A percentile compares a stretch with the other conserved stretches of the same genome.
These are phyloP conservation scores for fruit fly (Drosophila melanogaster) DNA, from an alignment of 1,140 invertebrate species.

Conservation along the genomic window Release_6_plus_ISO1_MT NT_037436.4:4965501-4966000, in stretches of 20 bases:
- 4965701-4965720: constrained; percentile 32
- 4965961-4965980: not conserved
- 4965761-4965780: constrained; percentile 34
- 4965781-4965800: constrained; percentile 73
- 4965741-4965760: constrained; percentile 20
- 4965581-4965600: constrained; percentile 72
- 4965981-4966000: not conserved
- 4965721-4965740: constrained; percentile 17
- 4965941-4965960: constrained; percentile 32
- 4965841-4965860: constrained; percentile 9
- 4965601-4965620: constrained; percentile 76
- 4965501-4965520: too few species aligned
- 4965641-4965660: constrained; percentile 60
- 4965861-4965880: not conserved
- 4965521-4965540: not conserved
- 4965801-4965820: constrained; percentile 77
- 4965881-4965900: constrained; percentile 1
- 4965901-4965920: constrained; percentile 57
- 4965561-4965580: constrained; percentile 80
- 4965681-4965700: constrained; percentile 9
- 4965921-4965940: constrained; percentile 82
- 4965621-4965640: constrained; percentile 37
- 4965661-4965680: constrained; percentile 15
- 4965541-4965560: constrained; percentile 54
- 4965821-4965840: constrained; percentile 70